Evolutionary conservation across 2,888 invertebrate genomes (phyloP), one percentile per base, ranked within the genome.

Genomic region (Ophraella communa): DNA sequence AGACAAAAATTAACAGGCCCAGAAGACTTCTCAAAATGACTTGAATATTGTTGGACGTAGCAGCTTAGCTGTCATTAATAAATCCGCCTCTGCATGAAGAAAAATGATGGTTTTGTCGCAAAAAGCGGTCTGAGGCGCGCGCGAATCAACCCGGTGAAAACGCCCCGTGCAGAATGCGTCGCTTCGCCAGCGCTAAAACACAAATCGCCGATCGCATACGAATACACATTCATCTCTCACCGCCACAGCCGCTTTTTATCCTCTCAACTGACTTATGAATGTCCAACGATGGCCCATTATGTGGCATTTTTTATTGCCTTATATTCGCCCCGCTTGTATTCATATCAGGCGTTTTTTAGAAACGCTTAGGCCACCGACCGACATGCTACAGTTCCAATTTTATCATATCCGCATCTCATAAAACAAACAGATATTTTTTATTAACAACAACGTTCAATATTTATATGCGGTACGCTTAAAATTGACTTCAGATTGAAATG

Each of bases 121-220:
- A 76, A 78, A 77, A 78, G 72, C 56, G 71, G 68, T 63, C 65
- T 60, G 59, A 73, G 76, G 74, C 77, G 77, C 76, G 76, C 75
- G 75, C 74, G 73, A 72, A 71, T 74, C 72, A 71, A 71, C 69
- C 71, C 71, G 67, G 27, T 51, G 49, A 71, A 74, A 75, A 72
- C 79, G 79, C 78, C 49, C 49, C 49, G 49, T 51, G 78, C 74
- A 78, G 80, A 80, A 80, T 79, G 79, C 81, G 78, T 79, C 79
- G 79, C 79, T 76, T 74, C 74, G 54, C 71, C 79, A 80, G 80
- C 81, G 81, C 80, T 79, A 81, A 81, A 81, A 80, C 80, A 81
- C 80, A 81, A 81, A 81, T 81, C 79, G 79, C 74, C 75, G 75
- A 73, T 72, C 79, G 76, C 79, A 77, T 77, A 78, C 77, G 78